These are phyloP conservation scores for Pammene fasciana DNA, from an alignment of 2,888 invertebrate species.

Conservation along the genomic window DNA sequence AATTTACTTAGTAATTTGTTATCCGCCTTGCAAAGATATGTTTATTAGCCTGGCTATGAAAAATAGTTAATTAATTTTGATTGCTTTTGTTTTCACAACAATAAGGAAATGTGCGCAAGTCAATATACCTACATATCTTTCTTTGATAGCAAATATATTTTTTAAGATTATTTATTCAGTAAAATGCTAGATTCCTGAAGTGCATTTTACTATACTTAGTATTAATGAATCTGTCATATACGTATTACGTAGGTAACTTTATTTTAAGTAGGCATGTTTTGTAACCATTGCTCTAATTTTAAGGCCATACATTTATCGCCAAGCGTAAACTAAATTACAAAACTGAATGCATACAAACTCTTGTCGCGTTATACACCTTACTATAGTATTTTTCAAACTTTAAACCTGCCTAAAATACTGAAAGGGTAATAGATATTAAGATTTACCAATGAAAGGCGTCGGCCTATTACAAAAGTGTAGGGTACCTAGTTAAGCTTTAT, in stretches of 20 bases:
- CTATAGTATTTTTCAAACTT: slow-evolving; percentile 9
- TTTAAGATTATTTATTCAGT: slow-evolving; percentile 40
- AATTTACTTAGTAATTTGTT: background rate
- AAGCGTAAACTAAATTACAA: slow-evolving; percentile 8
- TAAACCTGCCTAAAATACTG: slow-evolving; percentile 9
- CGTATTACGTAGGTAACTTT: slow-evolving; percentile 4
- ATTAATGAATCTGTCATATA: slow-evolving; percentile 2
- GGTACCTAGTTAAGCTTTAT: slow-evolving; percentile 1
- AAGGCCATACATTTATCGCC: slow-evolving; percentile 16
- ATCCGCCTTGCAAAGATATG: background rate
- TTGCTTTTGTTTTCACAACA: background rate
- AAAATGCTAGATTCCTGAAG: slow-evolving; percentile 47
- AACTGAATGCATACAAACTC: slow-evolving; percentile 7
- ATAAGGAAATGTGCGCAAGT: slow-evolving; percentile 38
- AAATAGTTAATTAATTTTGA: background rate
- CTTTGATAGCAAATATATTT: slow-evolving; percentile 20
- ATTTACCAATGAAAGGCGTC: slow-evolving; percentile 20
- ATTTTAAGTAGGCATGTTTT: slow-evolving; percentile 19
- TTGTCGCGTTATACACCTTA: slow-evolving; percentile 1
- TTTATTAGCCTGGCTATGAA: background rate
- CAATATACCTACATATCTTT: slow-evolving; percentile 40
- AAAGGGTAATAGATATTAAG: slow-evolving; percentile 38
- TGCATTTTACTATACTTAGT: slow-evolving; percentile 46
- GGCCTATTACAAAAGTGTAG: slow-evolving; percentile 2
- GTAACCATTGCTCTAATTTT: slow-evolving; percentile 14